Conservation (phyloP, 2,888 invertebrate species). For the Oligia fasciuncula region DNA sequence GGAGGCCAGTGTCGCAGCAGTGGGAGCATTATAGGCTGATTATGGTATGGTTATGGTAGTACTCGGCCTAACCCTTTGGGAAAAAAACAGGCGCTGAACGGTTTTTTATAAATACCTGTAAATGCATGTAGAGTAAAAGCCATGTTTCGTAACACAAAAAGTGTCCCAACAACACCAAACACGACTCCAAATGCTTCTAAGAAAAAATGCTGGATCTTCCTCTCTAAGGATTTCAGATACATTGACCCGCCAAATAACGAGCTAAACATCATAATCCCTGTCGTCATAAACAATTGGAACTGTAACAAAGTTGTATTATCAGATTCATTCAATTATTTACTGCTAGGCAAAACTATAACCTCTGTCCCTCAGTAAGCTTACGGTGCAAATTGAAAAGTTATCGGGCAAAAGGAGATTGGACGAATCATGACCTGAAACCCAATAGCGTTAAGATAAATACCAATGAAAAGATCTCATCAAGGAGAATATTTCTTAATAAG, state of each 20-base stretch:
- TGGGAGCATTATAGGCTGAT: too few relatives aligned
- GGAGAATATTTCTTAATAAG: not conserved
- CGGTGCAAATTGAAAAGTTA: not conserved
- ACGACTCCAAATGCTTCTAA: conserved; percentile 10
- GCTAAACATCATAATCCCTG: conserved; percentile 55
- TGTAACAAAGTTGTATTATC: conserved; percentile 27
- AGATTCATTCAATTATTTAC: not conserved
- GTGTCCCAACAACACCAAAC: not conserved
- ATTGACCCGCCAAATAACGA: conserved; percentile 54
- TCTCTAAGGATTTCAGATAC: conserved; percentile 20
- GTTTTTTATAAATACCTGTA: conserved; percentile 34
- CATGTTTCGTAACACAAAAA: not conserved
- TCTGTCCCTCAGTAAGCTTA: not conserved
- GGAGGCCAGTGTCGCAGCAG: too few relatives aligned
- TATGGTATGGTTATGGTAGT: too few relatives aligned
- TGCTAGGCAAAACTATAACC: not conserved
- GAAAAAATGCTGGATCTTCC: conserved; percentile 43
- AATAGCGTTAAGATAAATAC: not conserved
- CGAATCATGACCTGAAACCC: not conserved
- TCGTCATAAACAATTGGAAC: conserved; percentile 55
- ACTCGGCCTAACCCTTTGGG: not conserved
- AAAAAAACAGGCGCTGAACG: not conserved
- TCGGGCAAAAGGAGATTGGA: not conserved
- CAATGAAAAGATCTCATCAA: not conserved
- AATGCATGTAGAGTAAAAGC: not conserved